Base-by-base conservation (phyloP, 2,888 invertebrate species). In the Callosobruchus maculatus region DNA sequence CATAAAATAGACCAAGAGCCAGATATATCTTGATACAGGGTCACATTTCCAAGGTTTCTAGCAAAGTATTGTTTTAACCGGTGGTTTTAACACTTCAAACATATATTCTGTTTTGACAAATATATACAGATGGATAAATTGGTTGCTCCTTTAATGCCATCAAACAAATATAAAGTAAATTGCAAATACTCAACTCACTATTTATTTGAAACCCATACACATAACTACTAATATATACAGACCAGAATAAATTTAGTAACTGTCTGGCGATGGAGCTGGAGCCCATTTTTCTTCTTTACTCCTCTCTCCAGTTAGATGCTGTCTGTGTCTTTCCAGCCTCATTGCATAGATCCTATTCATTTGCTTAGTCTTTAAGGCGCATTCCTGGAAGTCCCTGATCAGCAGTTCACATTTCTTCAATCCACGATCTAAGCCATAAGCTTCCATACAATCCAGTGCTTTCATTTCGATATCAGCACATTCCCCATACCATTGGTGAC, bases 361-460 rank as follows among this genome's bases (percentile, higher is more conserved):
- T 82, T 93, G 93, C 82, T 93, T 93, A 0, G 85, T 85, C 77
- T 87, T 85, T 0, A 88, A 86, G 20, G 90, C 86, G 80, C 96
- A 96, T 86, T 96, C 95, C 75, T 89, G 88, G 80, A 92, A 93
- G 85, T 96, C 95, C 0, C 88, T 88, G 74, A 93, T 88, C 7
- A 93, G 84, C 72, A 88, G 85, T 3, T 85, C 82, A 83, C 96
- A 96, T 83, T 92, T 91, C n/a, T 82, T 82, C 66, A 87, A 80
- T 0, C 93, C 93, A 68, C 89, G 88, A n/a, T 91, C 90, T 13
- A 91, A 80, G 0, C 95, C 96, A 79, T 95, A 95, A 1, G 94
- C 95, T 83, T 95, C 95, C 71, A 95, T 83, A 82, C 95, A 96
- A 78, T 95, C 93, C 87, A 93, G 90, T 82, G 91, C 90, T 31